These are phyloP conservation scores for Porphyrio hochstetteri DNA, from an alignment of 2,113 vertebrate species.

Conservation along the genomic window DNA sequence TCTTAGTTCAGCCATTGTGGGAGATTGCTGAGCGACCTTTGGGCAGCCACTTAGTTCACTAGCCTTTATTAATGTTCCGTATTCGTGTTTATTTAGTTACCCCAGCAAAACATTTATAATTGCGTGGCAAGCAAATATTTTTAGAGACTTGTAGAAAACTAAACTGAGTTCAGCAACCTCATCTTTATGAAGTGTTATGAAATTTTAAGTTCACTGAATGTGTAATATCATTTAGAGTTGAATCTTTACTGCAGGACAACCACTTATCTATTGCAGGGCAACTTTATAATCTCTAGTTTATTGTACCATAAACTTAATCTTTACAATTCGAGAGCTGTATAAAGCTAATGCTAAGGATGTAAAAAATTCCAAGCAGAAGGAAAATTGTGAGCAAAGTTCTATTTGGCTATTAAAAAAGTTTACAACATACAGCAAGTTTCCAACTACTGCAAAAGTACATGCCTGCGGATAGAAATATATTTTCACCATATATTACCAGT, in stretches of 20 bases:
- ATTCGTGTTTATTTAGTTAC: slow-evolving; percentile 42
- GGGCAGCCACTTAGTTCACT: neutral
- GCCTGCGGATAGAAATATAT: neutral
- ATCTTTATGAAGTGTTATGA: neutral
- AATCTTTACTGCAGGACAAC: neutral
- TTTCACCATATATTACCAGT: neutral
- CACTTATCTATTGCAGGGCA: neutral
- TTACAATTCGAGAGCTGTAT: neutral
- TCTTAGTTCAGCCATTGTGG: neutral
- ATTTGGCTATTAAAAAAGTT: neutral
- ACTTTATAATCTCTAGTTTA: neutral
- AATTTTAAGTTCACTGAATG: neutral
- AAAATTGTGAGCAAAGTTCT: neutral
- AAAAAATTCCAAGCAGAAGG: neutral
- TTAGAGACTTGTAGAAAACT: neutral
- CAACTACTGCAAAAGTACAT: neutral
- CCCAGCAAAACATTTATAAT: slow-evolving; percentile 46
- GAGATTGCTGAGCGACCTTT: neutral
- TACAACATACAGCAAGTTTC: neutral
- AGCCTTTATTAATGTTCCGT: neutral
- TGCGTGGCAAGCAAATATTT: slow-evolving; percentile 12
- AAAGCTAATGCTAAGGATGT: neutral
- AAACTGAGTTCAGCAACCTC: neutral
- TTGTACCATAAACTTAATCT: neutral
- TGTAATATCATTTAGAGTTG: neutral